Conservation (phyloP, 2,888 invertebrate genomes). For the Rhagonycha fulva region DNA sequence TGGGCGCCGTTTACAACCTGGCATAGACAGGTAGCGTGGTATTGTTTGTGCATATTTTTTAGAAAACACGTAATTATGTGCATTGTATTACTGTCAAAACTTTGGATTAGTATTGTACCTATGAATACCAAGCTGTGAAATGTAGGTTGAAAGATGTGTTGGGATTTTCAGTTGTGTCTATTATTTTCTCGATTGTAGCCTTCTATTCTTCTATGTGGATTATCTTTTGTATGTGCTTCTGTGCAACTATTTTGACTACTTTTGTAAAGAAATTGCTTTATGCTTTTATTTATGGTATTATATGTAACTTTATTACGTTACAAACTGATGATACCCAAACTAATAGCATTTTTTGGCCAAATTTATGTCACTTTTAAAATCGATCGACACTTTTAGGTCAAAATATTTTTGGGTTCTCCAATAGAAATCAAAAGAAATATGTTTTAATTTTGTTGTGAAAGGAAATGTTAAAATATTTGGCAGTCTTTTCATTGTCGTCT, state of each 20-base stretch:
- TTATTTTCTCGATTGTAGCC: conserved; percentile 9
- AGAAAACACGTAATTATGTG: conserved; percentile 54
- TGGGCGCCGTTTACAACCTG: conserved; percentile 36
- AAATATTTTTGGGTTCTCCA: background rate
- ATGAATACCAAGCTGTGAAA: conserved; percentile 32
- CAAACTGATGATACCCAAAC: background rate
- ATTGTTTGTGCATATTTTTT: conserved; percentile 50
- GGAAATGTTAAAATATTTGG: background rate
- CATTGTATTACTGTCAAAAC: conserved; percentile 55
- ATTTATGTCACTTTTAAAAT: background rate
- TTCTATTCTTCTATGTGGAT: conserved; percentile 33
- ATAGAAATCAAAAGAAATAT: background rate
- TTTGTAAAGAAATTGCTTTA: conserved; percentile 47
- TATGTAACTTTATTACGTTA: background rate
- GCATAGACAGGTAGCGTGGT: conserved; percentile 42
- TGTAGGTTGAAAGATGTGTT: conserved; percentile 15
- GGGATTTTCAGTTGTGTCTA: background rate
- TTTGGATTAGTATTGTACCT: conserved; percentile 50
- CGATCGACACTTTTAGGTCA: background rate
- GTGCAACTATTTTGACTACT: conserved; percentile 40
- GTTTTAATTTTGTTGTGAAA: background rate
- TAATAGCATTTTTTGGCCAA: background rate
- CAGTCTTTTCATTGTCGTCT: no score
- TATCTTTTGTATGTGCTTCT: conserved; percentile 33
- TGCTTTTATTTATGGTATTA: conserved; percentile 26